Base-by-base conservation (phyloP, 2,888 invertebrate genomes). In the Cancer borealis region DNA sequence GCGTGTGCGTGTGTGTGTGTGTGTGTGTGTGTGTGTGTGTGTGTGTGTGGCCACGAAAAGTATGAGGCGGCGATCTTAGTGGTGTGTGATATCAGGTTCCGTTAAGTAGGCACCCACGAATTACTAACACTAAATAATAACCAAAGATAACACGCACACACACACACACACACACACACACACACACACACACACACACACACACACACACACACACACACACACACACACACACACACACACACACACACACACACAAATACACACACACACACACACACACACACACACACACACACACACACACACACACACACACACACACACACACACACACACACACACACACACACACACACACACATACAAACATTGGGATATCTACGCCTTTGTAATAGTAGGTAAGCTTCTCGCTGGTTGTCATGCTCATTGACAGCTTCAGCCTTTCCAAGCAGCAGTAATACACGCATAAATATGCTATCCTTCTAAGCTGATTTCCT, bases 151-250 rank as follows among this genome's bases (percentile, higher is more conserved):
- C 39, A 39, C 39, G 2, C 12, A 54, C 12, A 54, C 12, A 54
- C 12, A 54, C 12, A 60, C 21, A 60, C 21, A 60, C 21, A 60
- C 21, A 60, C 21, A 60, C 21, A 60, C 21, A 60, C 21, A 60
- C 21, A 60, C 21, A 60, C 21, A 60, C 21, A 60, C 21, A 60
- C 21, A 60, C 21, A 60, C 21, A 60, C 21, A 60, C 21, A 17
- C 0, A 60, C 60, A 60, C 60, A 73, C n/a, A 73, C 73, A 73
- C 73, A 73, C 73, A 73, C 73, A 73, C 73, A 73, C 73, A 73
- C 73, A 73, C 73, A 17, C 17, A 2, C 73, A 73, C 73, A 17
- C 73, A 73, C 12, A n/a, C 73, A 26, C 73, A 14, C 21, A 21
- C 3, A 21, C 21, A 3, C 21, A 0, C 3, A 73, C 26, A 73